These are phyloP conservation scores for Apus apus DNA, from an alignment of 2,113 vertebrate genomes.

Conservation along the genomic window DNA sequence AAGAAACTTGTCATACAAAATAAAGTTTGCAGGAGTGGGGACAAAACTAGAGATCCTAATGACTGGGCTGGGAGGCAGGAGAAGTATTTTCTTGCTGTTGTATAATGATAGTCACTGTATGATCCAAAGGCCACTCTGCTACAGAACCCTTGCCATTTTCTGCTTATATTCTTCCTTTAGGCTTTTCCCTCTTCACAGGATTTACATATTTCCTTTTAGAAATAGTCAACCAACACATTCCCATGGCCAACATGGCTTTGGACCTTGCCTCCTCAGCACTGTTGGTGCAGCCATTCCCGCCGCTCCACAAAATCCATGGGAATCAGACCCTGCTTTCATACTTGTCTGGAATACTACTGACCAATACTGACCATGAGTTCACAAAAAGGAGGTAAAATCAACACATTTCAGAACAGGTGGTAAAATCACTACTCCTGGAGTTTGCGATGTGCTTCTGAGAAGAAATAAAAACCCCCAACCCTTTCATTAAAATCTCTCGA, in stretches of 20 bases:
- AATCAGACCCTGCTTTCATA: background rate
- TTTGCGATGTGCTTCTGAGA: background rate
- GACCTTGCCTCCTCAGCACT: background rate
- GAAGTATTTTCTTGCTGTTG: background rate
- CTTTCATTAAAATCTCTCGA: background rate
- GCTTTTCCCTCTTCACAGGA: background rate
- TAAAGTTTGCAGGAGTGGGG: background rate
- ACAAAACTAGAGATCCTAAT: background rate
- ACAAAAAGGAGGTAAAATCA: background rate
- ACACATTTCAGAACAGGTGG: background rate
- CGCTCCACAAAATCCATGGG: background rate
- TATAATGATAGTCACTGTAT: background rate
- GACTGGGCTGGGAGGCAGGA: background rate
- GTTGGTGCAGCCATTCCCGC: background rate
- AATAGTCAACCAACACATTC: background rate
- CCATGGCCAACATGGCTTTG: too few species aligned
- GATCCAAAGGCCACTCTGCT: background rate
- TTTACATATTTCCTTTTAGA: background rate
- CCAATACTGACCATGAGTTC: background rate
- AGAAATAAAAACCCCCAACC: background rate
- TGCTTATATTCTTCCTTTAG: background rate
- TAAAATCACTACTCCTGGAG: background rate
- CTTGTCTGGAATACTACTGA: background rate
- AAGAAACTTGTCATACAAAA: background rate
- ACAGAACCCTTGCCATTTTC: background rate